phyloP scores from a whole-genome alignment of 2,797 vertebrate species.

The Sebastes trivittatus region DNA sequence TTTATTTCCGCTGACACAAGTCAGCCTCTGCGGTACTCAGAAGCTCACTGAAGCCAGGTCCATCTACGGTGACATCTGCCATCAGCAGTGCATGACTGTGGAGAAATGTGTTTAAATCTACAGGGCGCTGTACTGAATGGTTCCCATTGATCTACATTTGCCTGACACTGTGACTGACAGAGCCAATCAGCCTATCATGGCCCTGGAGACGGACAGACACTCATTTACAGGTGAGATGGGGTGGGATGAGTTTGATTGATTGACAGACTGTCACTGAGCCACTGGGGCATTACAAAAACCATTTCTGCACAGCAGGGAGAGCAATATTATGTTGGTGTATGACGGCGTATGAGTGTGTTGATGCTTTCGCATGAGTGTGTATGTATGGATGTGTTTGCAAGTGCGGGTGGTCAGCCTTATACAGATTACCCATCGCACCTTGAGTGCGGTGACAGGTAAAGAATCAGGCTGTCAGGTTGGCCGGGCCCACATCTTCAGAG shows the following conservation, averaged over 20 bases:
- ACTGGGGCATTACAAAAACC: slow-evolving; percentile 70
- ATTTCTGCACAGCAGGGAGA: slow-evolving; percentile 43
- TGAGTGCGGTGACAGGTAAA: slow-evolving; percentile 73
- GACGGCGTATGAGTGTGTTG: slow-evolving; percentile 29
- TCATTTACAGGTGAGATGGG: slow-evolving; percentile 78
- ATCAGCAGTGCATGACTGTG: slow-evolving; percentile 77
- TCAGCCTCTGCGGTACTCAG: slow-evolving; percentile 51
- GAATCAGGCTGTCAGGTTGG: slow-evolving; percentile 67
- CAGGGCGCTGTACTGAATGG: slow-evolving; percentile 57
- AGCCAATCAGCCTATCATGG: slow-evolving; percentile 79
- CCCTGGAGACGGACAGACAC: slow-evolving; percentile 75
- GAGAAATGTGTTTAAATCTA: slow-evolving; percentile 70
- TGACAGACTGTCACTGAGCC: slow-evolving; percentile 77
- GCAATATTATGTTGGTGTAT: slow-evolving; percentile 56
- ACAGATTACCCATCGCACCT: slow-evolving; percentile 72
- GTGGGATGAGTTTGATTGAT: slow-evolving; percentile 73
- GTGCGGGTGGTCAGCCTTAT: slow-evolving; percentile 58
- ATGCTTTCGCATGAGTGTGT: slow-evolving; percentile 30
- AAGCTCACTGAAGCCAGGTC: slow-evolving; percentile 68
- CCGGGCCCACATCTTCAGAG: slow-evolving; percentile 55
- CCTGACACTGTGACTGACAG: slow-evolving; percentile 79
- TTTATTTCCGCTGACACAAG: slow-evolving; percentile 54
- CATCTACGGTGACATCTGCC: slow-evolving; percentile 75
- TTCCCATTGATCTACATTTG: slow-evolving; percentile 78
- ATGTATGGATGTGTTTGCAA: slow-evolving; percentile 37